Evolutionary conservation across 2,888 invertebrate species (phyloP), one percentile per base, ranked within the genome.

Genomic region (Drosophila niveifrons): DNA sequence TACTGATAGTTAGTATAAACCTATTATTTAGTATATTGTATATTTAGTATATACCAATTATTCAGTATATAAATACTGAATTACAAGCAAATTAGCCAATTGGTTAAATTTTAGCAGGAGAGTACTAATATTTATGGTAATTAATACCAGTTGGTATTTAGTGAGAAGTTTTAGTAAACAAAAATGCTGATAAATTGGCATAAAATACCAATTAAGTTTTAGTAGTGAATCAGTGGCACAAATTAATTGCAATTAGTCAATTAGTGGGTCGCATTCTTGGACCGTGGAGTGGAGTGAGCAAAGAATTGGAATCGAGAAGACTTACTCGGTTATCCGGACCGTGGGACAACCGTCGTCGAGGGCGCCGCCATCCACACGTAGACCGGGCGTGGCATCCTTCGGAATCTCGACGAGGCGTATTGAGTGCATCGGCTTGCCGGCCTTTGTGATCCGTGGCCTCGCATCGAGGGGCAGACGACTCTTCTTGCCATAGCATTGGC

Each of bases 361-460:
- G 15, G 88, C 85, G 13, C 85, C 84, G 92, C 80, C 86, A 71
- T 90, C 88, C 28, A 90, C 78, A 90, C 96, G 95, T 56, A 96
- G 94, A 50, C 95, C 95, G 18, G 94, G 94, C 18, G 94, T 94
- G 8, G 92, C 91, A 73, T 93, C 92, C 79, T 91, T 91, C 39
- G 97, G 96, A 88, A 97, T 96, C 90, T 96, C 96, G 56, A 98
- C 95, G 81, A 96, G 94, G 78, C 97, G 95, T 88, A 97, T 97
- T 61, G 96, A 96, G 93, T 97, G 98, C 48, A 96, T 95, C 31
- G 95, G 94, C 73, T 94, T 93, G 11, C 79, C 79, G n/a, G 75
- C 84, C 64, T 72, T 82, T 8, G 72, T 84, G 17, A 82, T 80
- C 3, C 75, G 66, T 0, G 73, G 81, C 11, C 73, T 67, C 23